Evolutionary conservation across 2,797 vertebrate species (phyloP), one percentile per base, ranked within the genome.

Genomic region (Brotula barbata): DNA sequence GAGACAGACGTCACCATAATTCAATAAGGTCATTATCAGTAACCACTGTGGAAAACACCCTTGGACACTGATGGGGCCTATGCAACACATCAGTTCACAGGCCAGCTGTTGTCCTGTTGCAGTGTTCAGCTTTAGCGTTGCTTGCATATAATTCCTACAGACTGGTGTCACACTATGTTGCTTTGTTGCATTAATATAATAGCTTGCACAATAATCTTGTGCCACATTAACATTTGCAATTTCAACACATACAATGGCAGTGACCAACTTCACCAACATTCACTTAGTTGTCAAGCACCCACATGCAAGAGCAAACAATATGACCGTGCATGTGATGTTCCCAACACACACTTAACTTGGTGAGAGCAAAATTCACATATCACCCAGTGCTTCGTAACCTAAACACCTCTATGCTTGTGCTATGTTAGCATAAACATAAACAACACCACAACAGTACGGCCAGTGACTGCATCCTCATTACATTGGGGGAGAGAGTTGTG

Each of bases 401-500:
- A n/a, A n/a, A n/a, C n/a, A n/a, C n/a, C n/a, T n/a, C n/a, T n/a
- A n/a, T n/a, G n/a, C 25, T 8, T 28, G 22, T 42, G 49, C n/a
- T 49, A 11, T 69, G 31, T 14, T 49, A 52, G 51, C 17, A 43
- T 3, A 55, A 28, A 70, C 49, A 66, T 17, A 64, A 72, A 80
- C 55, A 55, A 51, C 63, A 58, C 58, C 41, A 78, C 66, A 72
- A 76, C 33, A 58, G 70, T 65, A 82, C 61, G 82, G 77, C 72
- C 80, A 85, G 71, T 46, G 67, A 64, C 66, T 75, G 71, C 64
- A 78, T 72, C 72, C 81, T 83, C 78, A 53, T 57, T 50, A 60
- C 62, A 68, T 64, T 83, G 75, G 77, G 81, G 84, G 81, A 73
- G 50, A 82, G 82, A 75, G 66, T 64, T 67, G 72, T 63, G 55